A percentile compares a stretch with the other conserved stretches of the same genome.
phyloP scores from a whole-genome alignment of 1,140 invertebrate species.

The Ceratina calcarata region DNA sequence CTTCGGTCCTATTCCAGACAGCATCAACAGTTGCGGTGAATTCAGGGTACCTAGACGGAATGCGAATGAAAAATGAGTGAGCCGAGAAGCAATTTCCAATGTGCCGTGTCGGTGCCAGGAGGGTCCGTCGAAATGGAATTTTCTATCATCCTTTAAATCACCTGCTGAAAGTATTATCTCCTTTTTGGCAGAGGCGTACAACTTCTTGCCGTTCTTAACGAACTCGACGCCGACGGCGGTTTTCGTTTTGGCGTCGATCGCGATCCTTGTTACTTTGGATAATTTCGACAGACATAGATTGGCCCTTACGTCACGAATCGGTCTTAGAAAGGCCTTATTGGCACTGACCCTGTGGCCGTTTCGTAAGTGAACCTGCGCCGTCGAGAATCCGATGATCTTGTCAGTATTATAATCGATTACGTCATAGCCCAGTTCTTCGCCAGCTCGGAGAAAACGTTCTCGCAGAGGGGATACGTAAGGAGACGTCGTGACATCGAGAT shows the following conservation, averaged over 20 bases:
- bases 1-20: slow-evolving; percentile 82
- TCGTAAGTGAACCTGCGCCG: slow-evolving; percentile 86
- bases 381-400: slow-evolving; percentile 83
- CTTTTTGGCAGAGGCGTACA: slow-evolving; percentile 77
- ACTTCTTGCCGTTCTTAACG: slow-evolving; percentile 80
- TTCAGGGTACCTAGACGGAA: slow-evolving; percentile 77
- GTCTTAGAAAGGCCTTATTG: slow-evolving; percentile 85
- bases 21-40: slow-evolving; percentile 83
- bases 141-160: neutral
- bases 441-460: slow-evolving; percentile 82
- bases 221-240: slow-evolving; percentile 86
- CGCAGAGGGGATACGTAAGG: slow-evolving; percentile 83
- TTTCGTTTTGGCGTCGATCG: slow-evolving; percentile 83
- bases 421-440: slow-evolving; percentile 81
- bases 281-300: slow-evolving; percentile 88
- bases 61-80: neutral
- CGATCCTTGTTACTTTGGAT: slow-evolving; percentile 85
- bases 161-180: slow-evolving; percentile 83
- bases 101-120: no score
- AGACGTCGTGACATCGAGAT: slow-evolving; percentile 84
- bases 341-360: slow-evolving; percentile 87
- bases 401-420: slow-evolving; percentile 83
- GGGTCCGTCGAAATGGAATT: no score
- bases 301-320: slow-evolving; percentile 79
- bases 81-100: neutral